Evolutionary conservation across 2,797 vertebrate genomes (phyloP), one percentile per base, ranked within the genome.

Genomic region (Neosilurus mollespiculum): DNA sequence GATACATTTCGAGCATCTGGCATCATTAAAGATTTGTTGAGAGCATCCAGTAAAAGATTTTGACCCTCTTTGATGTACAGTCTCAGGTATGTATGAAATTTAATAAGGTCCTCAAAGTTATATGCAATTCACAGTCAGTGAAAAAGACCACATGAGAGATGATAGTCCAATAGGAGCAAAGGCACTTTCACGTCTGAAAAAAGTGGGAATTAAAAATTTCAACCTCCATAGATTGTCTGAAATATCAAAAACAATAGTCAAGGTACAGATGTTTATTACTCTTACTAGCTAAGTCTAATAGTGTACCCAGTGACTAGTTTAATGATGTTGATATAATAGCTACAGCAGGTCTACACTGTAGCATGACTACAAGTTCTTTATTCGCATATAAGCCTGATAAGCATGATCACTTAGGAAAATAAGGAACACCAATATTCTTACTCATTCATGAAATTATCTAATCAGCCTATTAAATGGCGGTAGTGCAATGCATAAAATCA

Each of bases 91-190:
- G 26, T 64, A 34, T 66, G 61, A 59, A 61, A 69, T 58, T 4
- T 5, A 43, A 43, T 43, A 43, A 43, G 54, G 61, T 61, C 30
- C 24, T 73, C 24, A 16, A 56, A 30, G 6, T 72, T 79, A 80
- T 84, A 84, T 72, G 18, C 14, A 20, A 56, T n/a, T 64, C 14
- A 2, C 10, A 16, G 14, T 43, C 15, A 5, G 58, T 43, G 15
- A 49, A 49, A 24, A 34, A 15, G 12, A 11, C 54, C 82, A 54
- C 9, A 24, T 34, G 82, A 58, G 82, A 83, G 18, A 62, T 49
- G 3, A n/a, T 18, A 3, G 43, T 43, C 66, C 82, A 83, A 78
- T 71, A n/a, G 22, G 18, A 83, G 34, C 16, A 80, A 80, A n/a
- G 49, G 1, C 20, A 30, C 49, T 53, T 24, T 9, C 43, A 24